Base-by-base conservation (phyloP, 2,888 invertebrate species). In the Drosophila paramelanica region DNA sequence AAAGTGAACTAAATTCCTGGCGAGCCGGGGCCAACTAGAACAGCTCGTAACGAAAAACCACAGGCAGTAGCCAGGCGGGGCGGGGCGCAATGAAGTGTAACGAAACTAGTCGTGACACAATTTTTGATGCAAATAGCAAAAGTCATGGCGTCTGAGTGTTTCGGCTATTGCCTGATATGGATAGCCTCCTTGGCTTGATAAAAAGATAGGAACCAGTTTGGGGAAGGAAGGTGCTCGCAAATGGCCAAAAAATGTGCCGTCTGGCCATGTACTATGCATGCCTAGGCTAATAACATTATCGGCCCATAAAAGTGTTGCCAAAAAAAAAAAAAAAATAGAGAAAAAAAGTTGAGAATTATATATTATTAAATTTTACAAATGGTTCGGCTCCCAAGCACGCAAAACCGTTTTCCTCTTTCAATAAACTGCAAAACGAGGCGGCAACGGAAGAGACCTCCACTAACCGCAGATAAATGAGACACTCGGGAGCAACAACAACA, bases 381-480 rank as follows among this genome's bases (percentile, higher is more conserved):
- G 78, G 57, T 23, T 39, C 47, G 52, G 6, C 47, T 61, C 61
- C 42, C 47, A 67, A 38, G 73, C 81, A 69, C 67, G 64, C 66
- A 76, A 57, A 71, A 70, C 59, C 65, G 55, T 70, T 67, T 61
- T 60, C 56, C 77, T 39, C 67, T 75, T 77, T 73, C 69, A 65
- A 80, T 79, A 77, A 79, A 80, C 61, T 80, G 71, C 67, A 70
- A 70, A 75, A 56, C 50, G 73, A 72, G 73, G 52, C 45, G 65
- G 53, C 43, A 42, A 47, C 47, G 52, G 38, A 49, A 55, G 56
- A 47, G 33, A 25, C 62, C 61, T 43, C 71, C 69, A 67, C 86
- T 69, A 81, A 81, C 80, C 80, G 58, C 80, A 85, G 83, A 85
- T 88, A 89, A 85, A 89, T 85, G 88, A 88, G 89, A 77, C 77